Evolutionary conservation across 1,140 invertebrate genomes (phyloP).

Genomic region (Protaetia brevitarsis): DNA sequence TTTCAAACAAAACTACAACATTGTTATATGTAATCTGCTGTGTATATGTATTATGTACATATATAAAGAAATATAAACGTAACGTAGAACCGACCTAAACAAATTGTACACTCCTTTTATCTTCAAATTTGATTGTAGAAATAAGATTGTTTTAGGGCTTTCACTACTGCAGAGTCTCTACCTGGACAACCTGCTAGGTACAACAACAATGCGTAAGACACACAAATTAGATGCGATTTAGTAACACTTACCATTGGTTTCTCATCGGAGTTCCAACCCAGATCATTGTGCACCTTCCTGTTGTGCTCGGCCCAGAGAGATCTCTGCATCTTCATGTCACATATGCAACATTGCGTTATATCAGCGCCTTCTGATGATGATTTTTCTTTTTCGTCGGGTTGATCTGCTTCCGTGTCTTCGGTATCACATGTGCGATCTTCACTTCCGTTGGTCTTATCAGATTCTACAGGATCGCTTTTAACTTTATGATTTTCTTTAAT

Average conservation of each 20-base stretch:
- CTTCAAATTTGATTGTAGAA: conserved; percentile 9
- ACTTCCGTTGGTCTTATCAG: no score
- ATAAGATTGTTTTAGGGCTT: conserved; percentile 16
- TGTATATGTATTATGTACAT: neutral
- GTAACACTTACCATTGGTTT: neutral
- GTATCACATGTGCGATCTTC: no score
- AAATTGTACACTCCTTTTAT: conserved; percentile 15
- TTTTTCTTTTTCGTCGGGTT: no score
- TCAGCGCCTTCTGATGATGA: no score
- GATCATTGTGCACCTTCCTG: neutral
- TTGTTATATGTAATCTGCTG: neutral
- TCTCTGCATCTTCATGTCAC: no score
- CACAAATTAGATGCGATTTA: neutral
- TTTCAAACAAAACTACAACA: conserved; percentile 4
- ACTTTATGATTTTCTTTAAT: no score
- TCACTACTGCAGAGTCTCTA: conserved; percentile 8
- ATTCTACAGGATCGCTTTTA: no score
- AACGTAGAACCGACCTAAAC: conserved; percentile 6
- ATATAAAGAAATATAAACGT: neutral
- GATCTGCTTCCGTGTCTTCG: no score
- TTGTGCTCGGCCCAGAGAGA: neutral
- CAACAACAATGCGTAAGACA: conserved; percentile 8
- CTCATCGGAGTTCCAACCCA: neutral
- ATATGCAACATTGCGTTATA: no score
- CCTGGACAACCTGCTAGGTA: conserved; percentile 16